These are phyloP conservation scores for Eidolon dupreanum DNA, from an alignment of 2,797 vertebrate genomes.

Conservation along the genomic window DNA sequence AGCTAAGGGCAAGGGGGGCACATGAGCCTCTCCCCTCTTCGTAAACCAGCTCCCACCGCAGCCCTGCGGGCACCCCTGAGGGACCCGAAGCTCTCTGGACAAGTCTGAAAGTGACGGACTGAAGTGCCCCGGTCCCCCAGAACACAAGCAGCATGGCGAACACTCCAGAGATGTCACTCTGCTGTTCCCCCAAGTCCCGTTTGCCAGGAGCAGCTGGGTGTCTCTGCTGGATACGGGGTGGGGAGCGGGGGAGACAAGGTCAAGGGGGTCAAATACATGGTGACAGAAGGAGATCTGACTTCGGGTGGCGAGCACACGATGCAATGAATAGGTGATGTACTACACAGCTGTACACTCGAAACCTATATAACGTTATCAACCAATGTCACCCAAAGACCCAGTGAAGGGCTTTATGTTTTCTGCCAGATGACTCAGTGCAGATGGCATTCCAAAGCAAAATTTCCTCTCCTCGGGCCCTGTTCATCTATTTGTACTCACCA, in stretches of 20 bases:
- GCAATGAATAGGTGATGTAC: too few relatives aligned
- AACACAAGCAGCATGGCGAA: not conserved
- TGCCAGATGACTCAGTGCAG: not conserved
- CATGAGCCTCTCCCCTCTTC: not conserved
- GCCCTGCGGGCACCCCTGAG: not conserved
- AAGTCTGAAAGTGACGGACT: not conserved
- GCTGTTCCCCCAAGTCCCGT: not conserved
- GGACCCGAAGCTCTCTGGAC: not conserved
- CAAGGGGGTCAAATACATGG: too few relatives aligned
- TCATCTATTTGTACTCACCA: not conserved
- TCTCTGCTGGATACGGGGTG: too few relatives aligned
- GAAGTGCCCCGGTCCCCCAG: not conserved
- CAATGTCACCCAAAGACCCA: not conserved
- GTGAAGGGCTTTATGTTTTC: not conserved
- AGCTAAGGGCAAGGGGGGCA: not conserved
- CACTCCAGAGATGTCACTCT: not conserved
- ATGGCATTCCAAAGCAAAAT: not conserved
- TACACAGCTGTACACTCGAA: too few relatives aligned
- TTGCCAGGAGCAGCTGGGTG: not conserved
- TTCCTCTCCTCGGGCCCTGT: not conserved
- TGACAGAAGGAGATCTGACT: too few relatives aligned
- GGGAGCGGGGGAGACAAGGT: too few relatives aligned
- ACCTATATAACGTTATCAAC: too few relatives aligned
- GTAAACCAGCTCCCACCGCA: not conserved
- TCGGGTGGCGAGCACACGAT: too few relatives aligned